Conservation (phyloP, 1,140 invertebrate genomes). For the Philotrypesis tridentata region DNA sequence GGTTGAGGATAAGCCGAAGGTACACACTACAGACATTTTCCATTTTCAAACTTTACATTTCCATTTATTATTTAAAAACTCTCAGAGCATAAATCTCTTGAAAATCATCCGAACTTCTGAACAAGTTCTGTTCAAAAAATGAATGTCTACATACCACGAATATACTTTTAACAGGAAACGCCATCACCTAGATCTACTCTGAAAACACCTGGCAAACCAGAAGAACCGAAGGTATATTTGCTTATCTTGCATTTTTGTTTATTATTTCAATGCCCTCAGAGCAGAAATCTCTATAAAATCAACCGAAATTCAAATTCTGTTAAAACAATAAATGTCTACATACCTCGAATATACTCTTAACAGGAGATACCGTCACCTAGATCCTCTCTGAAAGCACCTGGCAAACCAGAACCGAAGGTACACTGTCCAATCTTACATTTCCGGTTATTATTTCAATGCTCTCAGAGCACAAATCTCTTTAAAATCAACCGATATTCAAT, state of each 20-base stretch:
- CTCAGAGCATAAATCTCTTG: neutral
- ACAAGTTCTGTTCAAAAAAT: neutral
- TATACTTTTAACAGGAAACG: slow-evolving; percentile 54
- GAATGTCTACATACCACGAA: slow-evolving; percentile 16
- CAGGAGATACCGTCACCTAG: slow-evolving; percentile 48
- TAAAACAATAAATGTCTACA: too few relatives aligned
- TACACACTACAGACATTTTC: slow-evolving; percentile 45
- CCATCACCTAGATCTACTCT: slow-evolving; percentile 16
- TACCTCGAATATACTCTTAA: too few relatives aligned
- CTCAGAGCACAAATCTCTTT: neutral
- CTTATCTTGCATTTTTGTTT: too few relatives aligned
- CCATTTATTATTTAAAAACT: too few relatives aligned
- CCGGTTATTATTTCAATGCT: too few relatives aligned
- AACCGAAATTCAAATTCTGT: too few relatives aligned
- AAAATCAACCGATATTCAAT: neutral
- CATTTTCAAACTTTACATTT: neutral
- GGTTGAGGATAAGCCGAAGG: slow-evolving; percentile 55
- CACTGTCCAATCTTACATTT: neutral
- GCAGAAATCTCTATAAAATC: too few relatives aligned
- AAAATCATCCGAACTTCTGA: neutral
- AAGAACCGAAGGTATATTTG: slow-evolving; percentile 65
- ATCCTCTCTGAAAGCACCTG: slow-evolving; percentile 54
- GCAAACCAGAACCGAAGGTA: slow-evolving; percentile 62
- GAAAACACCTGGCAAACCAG: slow-evolving; percentile 61
- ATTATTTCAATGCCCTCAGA: too few relatives aligned